phyloP scores from a whole-genome alignment of 2,797 vertebrate genomes.

The Botia almorhae region DNA sequence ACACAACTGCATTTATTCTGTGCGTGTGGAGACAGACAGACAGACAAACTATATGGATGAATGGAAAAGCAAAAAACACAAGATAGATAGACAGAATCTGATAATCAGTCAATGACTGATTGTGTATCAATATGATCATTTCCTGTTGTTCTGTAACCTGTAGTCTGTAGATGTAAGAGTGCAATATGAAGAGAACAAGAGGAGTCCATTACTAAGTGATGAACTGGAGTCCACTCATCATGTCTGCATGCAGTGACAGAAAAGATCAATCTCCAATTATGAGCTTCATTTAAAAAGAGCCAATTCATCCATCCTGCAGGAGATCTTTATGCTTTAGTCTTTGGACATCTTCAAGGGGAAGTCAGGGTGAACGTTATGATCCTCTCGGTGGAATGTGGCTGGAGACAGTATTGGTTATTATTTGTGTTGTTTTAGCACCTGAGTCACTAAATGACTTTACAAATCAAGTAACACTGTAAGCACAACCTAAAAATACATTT shows the following conservation, averaged over 20 bases:
- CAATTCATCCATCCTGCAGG: constrained; percentile 12
- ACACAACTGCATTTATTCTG: not conserved
- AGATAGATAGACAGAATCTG: not conserved
- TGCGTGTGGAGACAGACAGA: not conserved
- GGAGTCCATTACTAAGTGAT: constrained; percentile 27
- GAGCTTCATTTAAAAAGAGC: constrained; percentile 29
- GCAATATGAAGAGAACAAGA: not conserved
- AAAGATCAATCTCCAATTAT: constrained; percentile 49
- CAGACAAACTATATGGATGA: not conserved
- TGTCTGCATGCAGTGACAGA: constrained; percentile 38
- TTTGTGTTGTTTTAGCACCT: too few species aligned
- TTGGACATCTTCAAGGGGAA: not conserved
- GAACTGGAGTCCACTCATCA: constrained; percentile 37
- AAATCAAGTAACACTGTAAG: not conserved
- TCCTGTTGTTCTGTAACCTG: too few species aligned
- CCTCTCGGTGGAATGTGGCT: not conserved
- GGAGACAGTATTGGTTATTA: not conserved
- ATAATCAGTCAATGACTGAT: not conserved
- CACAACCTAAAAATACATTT: too few species aligned
- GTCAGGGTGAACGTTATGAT: not conserved
- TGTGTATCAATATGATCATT: not conserved
- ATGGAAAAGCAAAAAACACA: not conserved
- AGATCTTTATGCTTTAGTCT: constrained; percentile 1
- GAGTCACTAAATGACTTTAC: not conserved
- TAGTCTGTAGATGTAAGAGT: not conserved